Base-by-base conservation (phyloP, 2,113 vertebrate species). In the Polyodon spathula region DNA sequence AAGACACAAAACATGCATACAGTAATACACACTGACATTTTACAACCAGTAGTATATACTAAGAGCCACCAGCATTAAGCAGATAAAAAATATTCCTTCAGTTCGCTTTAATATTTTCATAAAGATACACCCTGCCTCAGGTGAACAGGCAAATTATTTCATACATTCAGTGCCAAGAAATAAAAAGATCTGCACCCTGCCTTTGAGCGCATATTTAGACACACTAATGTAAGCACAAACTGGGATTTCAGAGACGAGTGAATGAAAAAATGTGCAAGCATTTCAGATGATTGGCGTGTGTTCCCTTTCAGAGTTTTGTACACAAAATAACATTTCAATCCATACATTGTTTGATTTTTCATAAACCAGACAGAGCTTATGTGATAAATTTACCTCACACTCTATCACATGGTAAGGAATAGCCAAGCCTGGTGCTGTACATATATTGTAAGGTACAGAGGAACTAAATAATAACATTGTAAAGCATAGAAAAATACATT, bases 111-210 rank as follows among this genome's bases (percentile, higher is more conserved):
- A 54, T 59, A 65, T 65, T 55, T 59, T 50, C 63, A 65, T 60
- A 65, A 65, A 65, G 63, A 65, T 48, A 65, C 48, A 46, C 57
- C 62, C 57, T 54, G 57, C 57, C 63, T 59, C 63, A 65, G 63
- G 63, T 65, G 52, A 58, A 60, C 63, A 65, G 58, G 39, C 62
- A 41, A 53, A 59, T 55, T 58, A 65, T 65, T 65, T 65, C 51
- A 60, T 55, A 58, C 56, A 37, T 53, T 54, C 51, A 11, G 58
- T 65, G 63, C 51, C 57, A 65, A 59, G 58, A 59, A 51, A 59
- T 60, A 65, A 65, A 65, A 65, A 51, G 63, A 64, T 37, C 48
- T 52, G 8, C 17, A 10, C 57, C 57, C 44, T 27, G 58, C 50
- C 58, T 65, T 11, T 52, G 50, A 65, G 57, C 50, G 8, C 51